Evolutionary conservation across 2,888 invertebrate species (phyloP).

Genomic region (Lasioglossum leucozonium): DNA sequence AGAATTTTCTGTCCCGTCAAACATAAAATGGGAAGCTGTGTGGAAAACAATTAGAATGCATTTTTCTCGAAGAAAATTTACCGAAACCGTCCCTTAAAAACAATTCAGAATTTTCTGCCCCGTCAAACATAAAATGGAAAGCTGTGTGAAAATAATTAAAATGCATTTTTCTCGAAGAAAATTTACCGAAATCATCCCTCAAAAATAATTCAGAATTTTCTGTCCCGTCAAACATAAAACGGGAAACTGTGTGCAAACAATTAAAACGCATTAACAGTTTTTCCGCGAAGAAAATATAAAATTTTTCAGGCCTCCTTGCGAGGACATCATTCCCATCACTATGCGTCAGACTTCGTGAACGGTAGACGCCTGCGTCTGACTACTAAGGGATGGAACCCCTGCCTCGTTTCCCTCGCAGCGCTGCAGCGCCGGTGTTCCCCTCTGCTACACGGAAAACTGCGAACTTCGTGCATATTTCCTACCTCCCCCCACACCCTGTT

Average conservation of each 20-base stretch:
- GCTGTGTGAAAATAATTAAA: background rate
- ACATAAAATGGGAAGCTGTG: background rate
- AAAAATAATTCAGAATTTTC: background rate
- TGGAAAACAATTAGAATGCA: background rate
- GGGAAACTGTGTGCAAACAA: background rate
- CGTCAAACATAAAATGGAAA: background rate
- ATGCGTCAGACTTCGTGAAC: conserved; percentile 61
- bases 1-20: background rate
- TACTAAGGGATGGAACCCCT: conserved; percentile 74
- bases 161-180: too few species aligned
- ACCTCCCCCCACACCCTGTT: background rate
- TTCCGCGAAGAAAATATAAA: background rate
- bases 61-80: too few species aligned
- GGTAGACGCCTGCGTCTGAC: conserved; percentile 77
- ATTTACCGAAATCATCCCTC: conserved; percentile 28
- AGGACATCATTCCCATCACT: conserved; percentile 55
- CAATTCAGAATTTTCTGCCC: background rate
- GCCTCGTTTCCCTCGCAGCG: conserved; percentile 42
- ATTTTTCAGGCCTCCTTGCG: background rate
- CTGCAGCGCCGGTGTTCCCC: background rate
- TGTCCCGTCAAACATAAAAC: background rate
- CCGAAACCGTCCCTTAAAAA: conserved; percentile 23
- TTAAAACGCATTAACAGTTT: background rate
- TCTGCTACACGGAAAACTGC: conserved; percentile 45
- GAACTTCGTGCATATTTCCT: conserved; percentile 56